Conservation (phyloP, 2,797 vertebrate genomes). For the Mycteria americana region DNA sequence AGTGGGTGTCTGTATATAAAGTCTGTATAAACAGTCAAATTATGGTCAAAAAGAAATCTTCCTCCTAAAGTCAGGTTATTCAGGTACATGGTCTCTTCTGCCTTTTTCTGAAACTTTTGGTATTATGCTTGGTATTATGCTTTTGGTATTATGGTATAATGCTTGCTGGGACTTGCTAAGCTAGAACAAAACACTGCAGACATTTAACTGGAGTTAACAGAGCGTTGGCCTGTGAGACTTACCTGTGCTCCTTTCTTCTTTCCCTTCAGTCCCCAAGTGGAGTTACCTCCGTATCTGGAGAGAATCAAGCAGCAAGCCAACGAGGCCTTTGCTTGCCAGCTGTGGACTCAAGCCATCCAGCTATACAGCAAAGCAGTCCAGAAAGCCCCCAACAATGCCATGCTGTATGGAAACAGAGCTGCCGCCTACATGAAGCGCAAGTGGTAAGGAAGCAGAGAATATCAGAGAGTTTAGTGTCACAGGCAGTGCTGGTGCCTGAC, state of each 20-base stretch:
- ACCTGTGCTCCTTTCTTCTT: neutral
- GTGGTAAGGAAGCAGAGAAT: constrained; percentile 78
- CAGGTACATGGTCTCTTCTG: neutral
- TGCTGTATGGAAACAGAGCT: constrained; percentile 97
- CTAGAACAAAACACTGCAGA: neutral
- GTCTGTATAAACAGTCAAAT: neutral
- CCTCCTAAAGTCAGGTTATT: neutral
- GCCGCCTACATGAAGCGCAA: constrained; percentile 99
- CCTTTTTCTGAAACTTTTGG: neutral
- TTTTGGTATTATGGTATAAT: neutral
- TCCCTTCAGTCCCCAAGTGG: constrained; percentile 77
- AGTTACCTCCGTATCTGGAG: constrained; percentile 91
- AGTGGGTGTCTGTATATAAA: neutral
- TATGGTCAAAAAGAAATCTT: neutral
- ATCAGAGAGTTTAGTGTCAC: neutral
- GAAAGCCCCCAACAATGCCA: constrained; percentile 87
- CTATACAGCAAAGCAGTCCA: constrained; percentile 94
- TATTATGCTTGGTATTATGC: neutral
- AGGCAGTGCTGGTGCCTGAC: neutral
- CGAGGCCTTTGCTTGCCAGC: constrained; percentile 94
- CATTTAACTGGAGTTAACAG: neutral
- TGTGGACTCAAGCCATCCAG: constrained; percentile 98
- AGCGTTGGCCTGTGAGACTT: neutral
- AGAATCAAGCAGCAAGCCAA: constrained; percentile 95
- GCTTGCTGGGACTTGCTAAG: neutral